Evolutionary conservation across 2,113 vertebrate genomes (phyloP).

Genomic region (Ceyx margarethae): DNA sequence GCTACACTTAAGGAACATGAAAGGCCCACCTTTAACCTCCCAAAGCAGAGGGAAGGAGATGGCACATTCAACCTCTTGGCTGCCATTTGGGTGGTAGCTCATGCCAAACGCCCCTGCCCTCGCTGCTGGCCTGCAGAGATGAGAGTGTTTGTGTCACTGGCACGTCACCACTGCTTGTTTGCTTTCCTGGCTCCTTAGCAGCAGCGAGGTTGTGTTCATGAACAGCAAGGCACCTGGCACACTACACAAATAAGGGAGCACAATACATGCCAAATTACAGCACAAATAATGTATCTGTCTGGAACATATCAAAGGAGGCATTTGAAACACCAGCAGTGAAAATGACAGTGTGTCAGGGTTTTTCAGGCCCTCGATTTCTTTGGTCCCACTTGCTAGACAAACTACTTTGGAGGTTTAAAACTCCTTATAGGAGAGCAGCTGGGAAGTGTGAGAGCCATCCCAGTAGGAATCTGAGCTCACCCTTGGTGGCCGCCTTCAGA

Average conservation of each 20-base stretch:
- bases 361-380: neutral
- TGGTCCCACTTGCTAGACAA: neutral
- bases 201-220: neutral
- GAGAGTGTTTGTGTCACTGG: neutral
- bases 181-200: slow-evolving; percentile 37
- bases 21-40: slow-evolving; percentile 47
- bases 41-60: slow-evolving; percentile 37
- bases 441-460: neutral
- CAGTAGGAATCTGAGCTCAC: neutral
- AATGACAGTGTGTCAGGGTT: slow-evolving; percentile 3
- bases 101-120: neutral
- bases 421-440: neutral
- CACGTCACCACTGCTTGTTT: slow-evolving; percentile 5
- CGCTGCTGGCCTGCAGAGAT: neutral
- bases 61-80: slow-evolving; percentile 17
- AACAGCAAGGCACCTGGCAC: slow-evolving; percentile 56
- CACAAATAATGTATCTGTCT: slow-evolving; percentile 9
- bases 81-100: neutral
- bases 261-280: slow-evolving; percentile 36
- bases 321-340: neutral
- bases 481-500: neutral
- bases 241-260: neutral
- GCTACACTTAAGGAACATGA: slow-evolving; percentile 5
- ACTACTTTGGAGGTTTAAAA: neutral
- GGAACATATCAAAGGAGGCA: neutral